Evolutionary conservation across 2,113 vertebrate species (phyloP).

Genomic region (cattle (Bos taurus)): ARS-UCD2.0 NC_037339.1:80012001-80012500

Average conservation of each 20-base stretch:
- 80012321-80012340: neutral
- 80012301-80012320: neutral
- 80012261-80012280: neutral
- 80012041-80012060: no score
- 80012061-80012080: neutral
- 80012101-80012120: neutral
- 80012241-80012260: neutral
- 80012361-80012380: neutral
- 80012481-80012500: neutral
- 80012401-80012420: neutral
- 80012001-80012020: neutral
- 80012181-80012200: neutral
- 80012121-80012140: neutral
- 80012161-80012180: neutral
- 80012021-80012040: neutral
- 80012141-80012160: neutral
- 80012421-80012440: fast-evolving
- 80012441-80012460: neutral
- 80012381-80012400: neutral
- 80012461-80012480: fast-evolving
- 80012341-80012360: neutral
- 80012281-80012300: neutral
- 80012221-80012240: neutral
- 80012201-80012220: neutral
- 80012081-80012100: neutral